Evolutionary conservation across 2,888 invertebrate genomes (phyloP).

Genomic region (Auanema sp.): DNA sequence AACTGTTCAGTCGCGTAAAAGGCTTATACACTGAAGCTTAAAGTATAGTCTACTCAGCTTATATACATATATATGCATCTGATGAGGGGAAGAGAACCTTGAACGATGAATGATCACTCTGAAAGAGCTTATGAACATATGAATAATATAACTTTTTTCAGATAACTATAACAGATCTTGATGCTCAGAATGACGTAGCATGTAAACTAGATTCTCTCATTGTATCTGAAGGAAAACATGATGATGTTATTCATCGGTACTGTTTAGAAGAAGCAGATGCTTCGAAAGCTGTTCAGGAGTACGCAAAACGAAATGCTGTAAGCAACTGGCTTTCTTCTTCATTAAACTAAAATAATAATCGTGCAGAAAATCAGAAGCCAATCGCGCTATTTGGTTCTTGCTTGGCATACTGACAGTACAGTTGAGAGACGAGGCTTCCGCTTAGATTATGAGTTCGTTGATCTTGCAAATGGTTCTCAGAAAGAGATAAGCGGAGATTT

Average conservation of each 20-base stretch:
- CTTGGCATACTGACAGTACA: slow-evolving; percentile 43
- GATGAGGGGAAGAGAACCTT: no score
- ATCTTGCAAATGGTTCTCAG: slow-evolving; percentile 19
- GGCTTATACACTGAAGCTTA: no score
- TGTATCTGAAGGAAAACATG: slow-evolving; percentile 34
- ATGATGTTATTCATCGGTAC: neutral
- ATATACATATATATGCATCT: no score
- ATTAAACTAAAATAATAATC: neutral
- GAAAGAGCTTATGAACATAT: no score
- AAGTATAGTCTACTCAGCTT: no score
- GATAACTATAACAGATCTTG: slow-evolving; percentile 47
- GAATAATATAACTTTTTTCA: slow-evolving; percentile 22
- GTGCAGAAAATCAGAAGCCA: slow-evolving; percentile 9
- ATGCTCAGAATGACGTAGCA: slow-evolving; percentile 47
- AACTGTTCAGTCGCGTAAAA: no score
- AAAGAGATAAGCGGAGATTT: neutral
- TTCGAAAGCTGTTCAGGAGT: neutral
- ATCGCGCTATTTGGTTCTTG: slow-evolving; percentile 33
- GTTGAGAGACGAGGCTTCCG: slow-evolving; percentile 43
- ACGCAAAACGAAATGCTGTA: neutral
- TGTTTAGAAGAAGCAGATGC: neutral
- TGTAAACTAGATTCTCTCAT: slow-evolving; percentile 34
- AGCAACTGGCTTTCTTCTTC: neutral
- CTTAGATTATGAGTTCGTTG: slow-evolving; percentile 50
- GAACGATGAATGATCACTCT: no score